These are phyloP conservation scores for Caenorhabditis tropicalis DNA, from an alignment of 1,140 invertebrate genomes.

Conservation along the genomic window DNA sequence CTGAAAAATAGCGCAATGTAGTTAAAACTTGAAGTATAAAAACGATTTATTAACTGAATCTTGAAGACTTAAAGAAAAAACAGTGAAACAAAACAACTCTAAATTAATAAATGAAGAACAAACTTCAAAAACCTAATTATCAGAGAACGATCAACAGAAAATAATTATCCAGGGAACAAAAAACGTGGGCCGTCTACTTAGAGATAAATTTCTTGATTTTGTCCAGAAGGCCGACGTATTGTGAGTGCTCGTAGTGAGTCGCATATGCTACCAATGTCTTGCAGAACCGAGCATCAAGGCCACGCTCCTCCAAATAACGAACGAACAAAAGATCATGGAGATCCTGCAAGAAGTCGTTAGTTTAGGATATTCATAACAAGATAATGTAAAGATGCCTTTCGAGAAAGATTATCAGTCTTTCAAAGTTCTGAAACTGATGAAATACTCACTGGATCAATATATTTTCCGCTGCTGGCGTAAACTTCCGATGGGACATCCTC, in stretches of 20 bases:
- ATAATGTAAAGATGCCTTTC: no score
- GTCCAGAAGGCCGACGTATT: constrained; percentile 65
- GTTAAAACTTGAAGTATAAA: not conserved
- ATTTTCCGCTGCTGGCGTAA: constrained; percentile 69
- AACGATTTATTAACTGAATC: not conserved
- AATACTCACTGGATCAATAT: constrained; percentile 67
- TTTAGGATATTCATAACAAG: no score
- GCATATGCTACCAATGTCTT: constrained; percentile 57
- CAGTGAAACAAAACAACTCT: not conserved
- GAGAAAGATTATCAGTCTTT: no score
- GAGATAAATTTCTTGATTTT: constrained; percentile 66
- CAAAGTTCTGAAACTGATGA: no score
- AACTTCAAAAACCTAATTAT: not conserved
- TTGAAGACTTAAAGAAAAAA: not conserved
- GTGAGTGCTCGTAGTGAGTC: constrained; percentile 67
- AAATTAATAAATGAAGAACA: not conserved
- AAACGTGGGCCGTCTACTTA: constrained; percentile 24
- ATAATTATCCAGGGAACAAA: not conserved
- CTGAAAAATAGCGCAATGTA: not conserved
- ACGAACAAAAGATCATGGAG: constrained; percentile 71
- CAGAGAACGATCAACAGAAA: not conserved
- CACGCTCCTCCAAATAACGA: constrained; percentile 70
- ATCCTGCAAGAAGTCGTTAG: constrained; percentile 57
- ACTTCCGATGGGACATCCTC: constrained; percentile 64
- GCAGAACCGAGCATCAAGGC: constrained; percentile 67